Percentiles rank a stretch among this genome's conserved stretches.
phyloP scores from a whole-genome alignment of 2,888 invertebrate species.

The Tipula unca region DNA sequence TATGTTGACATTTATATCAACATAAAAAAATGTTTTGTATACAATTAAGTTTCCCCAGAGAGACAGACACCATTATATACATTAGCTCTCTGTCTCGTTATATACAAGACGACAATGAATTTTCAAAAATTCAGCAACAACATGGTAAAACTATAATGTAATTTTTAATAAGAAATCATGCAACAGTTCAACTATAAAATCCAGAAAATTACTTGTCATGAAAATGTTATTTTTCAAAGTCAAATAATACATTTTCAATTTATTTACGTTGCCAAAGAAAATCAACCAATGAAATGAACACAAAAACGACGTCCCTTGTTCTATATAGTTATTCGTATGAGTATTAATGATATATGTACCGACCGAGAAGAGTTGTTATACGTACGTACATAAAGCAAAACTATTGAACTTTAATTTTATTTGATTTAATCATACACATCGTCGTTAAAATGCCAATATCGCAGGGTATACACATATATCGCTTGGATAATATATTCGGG shows the following conservation, averaged over 20 bases:
- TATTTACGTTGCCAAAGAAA: not conserved
- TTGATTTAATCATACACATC: not conserved
- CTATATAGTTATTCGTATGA: not conserved
- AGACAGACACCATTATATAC: not conserved
- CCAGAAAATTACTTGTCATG: not conserved
- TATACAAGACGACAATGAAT: not conserved
- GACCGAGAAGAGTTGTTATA: not conserved
- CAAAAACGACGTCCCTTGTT: not conserved
- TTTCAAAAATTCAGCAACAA: not conserved
- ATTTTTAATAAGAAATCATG: not conserved
- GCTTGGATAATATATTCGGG: not conserved
- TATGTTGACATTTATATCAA: no score
- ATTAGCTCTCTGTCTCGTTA: not conserved
- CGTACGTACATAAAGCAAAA: no score
- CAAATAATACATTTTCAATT: not conserved
- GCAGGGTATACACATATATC: not conserved
- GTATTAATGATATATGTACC: not conserved
- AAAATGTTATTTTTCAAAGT: constrained; percentile 14
- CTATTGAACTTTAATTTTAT: constrained; percentile 14
- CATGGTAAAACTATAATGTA: not conserved
- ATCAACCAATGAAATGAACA: not conserved
- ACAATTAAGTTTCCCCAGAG: not conserved
- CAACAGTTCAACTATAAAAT: constrained; percentile 1
- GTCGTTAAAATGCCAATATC: not conserved
- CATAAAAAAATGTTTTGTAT: no score